A percentile compares a stretch with the other conserved stretches of the same genome.
Conservation (phyloP, 2,888 invertebrate species). For the Drosophila kuntzei region DNA sequence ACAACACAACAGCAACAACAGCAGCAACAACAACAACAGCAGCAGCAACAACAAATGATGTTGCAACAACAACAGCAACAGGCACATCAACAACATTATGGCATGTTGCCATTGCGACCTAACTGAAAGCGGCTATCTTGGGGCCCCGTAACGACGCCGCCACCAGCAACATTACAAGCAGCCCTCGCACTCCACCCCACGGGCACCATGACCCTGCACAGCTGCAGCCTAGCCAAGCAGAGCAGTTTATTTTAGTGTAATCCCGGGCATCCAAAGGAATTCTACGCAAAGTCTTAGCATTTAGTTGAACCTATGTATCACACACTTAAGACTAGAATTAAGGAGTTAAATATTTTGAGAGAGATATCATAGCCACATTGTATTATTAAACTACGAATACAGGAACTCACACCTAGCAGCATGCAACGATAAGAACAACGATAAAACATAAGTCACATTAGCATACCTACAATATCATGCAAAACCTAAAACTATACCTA, state of each 20-base stretch:
- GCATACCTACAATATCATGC: not conserved
- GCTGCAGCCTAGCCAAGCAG: constrained; percentile 76
- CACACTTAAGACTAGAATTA: constrained; percentile 13
- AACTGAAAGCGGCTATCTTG: constrained; percentile 83
- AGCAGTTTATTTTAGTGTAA: constrained; percentile 67
- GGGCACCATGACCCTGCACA: constrained; percentile 76
- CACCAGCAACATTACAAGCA: constrained; percentile 60
- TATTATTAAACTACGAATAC: constrained; percentile 58
- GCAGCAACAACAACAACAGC: constrained; percentile 63
- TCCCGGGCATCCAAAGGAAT: constrained; percentile 71
- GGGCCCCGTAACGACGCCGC: constrained; percentile 76
- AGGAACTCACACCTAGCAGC: constrained; percentile 77
- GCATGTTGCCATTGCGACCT: constrained; percentile 83
- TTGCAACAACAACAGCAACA: constrained; percentile 66
- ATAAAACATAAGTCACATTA: constrained; percentile 24
- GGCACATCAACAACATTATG: constrained; percentile 82
- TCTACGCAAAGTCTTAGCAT: constrained; percentile 54
- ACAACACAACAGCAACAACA: constrained; percentile 56
- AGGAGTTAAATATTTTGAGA: not conserved
- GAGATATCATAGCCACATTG: constrained; percentile 58
- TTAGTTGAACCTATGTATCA: constrained; percentile 32
- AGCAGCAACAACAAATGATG: constrained; percentile 53
- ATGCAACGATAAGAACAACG: constrained; percentile 39
- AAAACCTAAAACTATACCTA: constrained; percentile 4
- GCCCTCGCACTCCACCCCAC: constrained; percentile 68